Conservation (phyloP, 1,140 invertebrate species). For the Portunus trituberculatus region DNA sequence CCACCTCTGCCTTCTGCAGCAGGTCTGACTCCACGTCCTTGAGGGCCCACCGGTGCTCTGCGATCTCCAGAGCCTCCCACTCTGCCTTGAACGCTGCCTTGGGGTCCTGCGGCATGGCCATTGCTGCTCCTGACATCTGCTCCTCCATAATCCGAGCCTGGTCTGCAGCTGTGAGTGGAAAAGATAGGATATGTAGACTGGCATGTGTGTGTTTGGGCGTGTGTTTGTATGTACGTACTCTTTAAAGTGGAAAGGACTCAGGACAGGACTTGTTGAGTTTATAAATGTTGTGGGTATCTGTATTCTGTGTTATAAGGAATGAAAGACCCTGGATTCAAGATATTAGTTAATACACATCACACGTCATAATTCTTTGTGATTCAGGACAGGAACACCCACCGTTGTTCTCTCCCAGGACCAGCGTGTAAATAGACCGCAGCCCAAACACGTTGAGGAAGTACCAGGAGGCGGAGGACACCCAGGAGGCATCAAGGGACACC, state of each 20-base stretch:
- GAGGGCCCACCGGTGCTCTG: slow-evolving; percentile 94
- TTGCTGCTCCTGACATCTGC: slow-evolving; percentile 97
- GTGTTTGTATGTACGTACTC: not conserved
- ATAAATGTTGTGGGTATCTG: too few relatives aligned
- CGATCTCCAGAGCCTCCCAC: slow-evolving; percentile 99
- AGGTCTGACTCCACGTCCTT: slow-evolving; percentile 78
- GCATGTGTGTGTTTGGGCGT: not conserved
- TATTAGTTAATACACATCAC: too few relatives aligned
- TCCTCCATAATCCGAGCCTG: slow-evolving; percentile 98
- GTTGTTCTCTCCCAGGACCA: slow-evolving; percentile 99
- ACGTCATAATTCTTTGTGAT: too few relatives aligned
- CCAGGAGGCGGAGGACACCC: slow-evolving; percentile 99
- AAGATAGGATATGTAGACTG: not conserved
- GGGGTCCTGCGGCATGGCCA: slow-evolving; percentile 98
- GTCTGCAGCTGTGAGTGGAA: slow-evolving; percentile 88
- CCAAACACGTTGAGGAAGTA: slow-evolving; percentile 99
- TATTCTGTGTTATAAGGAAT: too few relatives aligned
- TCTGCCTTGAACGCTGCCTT: slow-evolving; percentile 99
- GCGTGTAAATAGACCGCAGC: slow-evolving; percentile 96
- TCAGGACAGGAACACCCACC: slow-evolving; percentile 82
- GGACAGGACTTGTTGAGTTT: too few relatives aligned
- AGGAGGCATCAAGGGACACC: slow-evolving; percentile 96
- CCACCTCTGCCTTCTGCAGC: slow-evolving; percentile 67
- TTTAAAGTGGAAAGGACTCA: too few relatives aligned
- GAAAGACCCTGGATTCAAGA: too few relatives aligned